phyloP scores from a whole-genome alignment of 2,888 invertebrate genomes.

The Spilarctia lutea region DNA sequence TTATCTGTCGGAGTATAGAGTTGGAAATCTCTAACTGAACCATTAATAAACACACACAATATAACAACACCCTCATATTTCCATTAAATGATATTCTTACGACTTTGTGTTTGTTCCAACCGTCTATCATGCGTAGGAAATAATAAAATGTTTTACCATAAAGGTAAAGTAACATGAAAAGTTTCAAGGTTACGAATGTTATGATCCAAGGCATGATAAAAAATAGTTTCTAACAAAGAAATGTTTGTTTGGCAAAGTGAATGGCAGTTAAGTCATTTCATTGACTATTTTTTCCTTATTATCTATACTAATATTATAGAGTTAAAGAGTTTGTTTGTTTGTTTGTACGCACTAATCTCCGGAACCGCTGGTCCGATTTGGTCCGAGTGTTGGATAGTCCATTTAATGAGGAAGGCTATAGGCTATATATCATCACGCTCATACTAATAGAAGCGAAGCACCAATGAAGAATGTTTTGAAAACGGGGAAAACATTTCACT shows the following conservation, averaged over 20 bases:
- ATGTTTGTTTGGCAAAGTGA: constrained; percentile 7
- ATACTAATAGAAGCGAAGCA: too few relatives aligned
- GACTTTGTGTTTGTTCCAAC: constrained; percentile 22
- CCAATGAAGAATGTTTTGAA: too few relatives aligned
- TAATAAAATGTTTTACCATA: constrained; percentile 45
- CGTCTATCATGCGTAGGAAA: constrained; percentile 20
- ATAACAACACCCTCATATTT: constrained; percentile 13
- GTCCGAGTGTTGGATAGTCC: too few relatives aligned
- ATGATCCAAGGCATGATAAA: constrained; percentile 13
- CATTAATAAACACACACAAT: not conserved
- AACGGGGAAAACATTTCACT: too few relatives aligned
- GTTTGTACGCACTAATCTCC: too few relatives aligned
- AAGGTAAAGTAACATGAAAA: constrained; percentile 39
- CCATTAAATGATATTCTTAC: constrained; percentile 15
- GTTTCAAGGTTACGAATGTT: constrained; percentile 33
- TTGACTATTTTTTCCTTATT: not conserved
- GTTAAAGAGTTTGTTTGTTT: too few relatives aligned
- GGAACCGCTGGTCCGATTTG: too few relatives aligned
- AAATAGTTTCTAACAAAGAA: constrained; percentile 15
- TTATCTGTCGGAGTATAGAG: not conserved
- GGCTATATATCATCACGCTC: too few relatives aligned
- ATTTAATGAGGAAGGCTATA: too few relatives aligned
- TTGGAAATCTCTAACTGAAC: not conserved
- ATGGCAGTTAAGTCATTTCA: not conserved
- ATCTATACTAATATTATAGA: too few relatives aligned